Evolutionary conservation across 2,888 invertebrate species (phyloP), one percentile per base, ranked within the genome.

Genomic region (Crepidodera aurea): DNA sequence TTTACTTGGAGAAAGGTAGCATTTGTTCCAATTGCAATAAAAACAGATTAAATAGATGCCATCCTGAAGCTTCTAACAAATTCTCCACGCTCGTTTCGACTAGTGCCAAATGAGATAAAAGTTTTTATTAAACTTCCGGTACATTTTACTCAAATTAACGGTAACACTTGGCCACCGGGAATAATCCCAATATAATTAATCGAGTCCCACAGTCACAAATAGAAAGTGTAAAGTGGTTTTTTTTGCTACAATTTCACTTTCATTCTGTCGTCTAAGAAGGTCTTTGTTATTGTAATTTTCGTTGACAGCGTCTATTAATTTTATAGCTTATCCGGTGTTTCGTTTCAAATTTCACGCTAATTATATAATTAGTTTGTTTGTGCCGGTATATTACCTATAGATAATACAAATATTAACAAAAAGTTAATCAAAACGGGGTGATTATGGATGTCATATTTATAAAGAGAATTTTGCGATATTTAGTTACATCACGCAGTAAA

Each of bases 241-340:
- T 42, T 39, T n/a, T 44, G 12, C n/a, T 44, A 19, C 22, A 10
- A 44, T 44, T 44, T 44, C 44, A 44, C 44, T 44, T 44, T 44
- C 44, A 13, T 44, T n/a, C 13, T 44, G 16, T 44, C 44, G 44
- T 22, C 12, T 13, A 44, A 22, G n/a, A 8, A 42, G 18, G 42
- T 39, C 13, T 44, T 22, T 25, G 44, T 44, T 22, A 44, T 39
- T 44, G 16, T 25, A 13, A 44, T 42, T 22, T 44, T 22, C 44
- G 44, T 44, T 44, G 44, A 44, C 44, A 44, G 22, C 25, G n/a
- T 34, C 34, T 8, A 12, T 13, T 34, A 34, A 34, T 34, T 34
- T 12, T 13, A 34, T n/a, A 13, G 2, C 6, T 44, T 44, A 19
- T 44, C 19, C 7, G 15, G 12, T 22, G 44, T 19, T 44, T 22